Base-by-base conservation (phyloP, 1,140 invertebrate genomes). In the Temnothorax curvispinosus region DNA sequence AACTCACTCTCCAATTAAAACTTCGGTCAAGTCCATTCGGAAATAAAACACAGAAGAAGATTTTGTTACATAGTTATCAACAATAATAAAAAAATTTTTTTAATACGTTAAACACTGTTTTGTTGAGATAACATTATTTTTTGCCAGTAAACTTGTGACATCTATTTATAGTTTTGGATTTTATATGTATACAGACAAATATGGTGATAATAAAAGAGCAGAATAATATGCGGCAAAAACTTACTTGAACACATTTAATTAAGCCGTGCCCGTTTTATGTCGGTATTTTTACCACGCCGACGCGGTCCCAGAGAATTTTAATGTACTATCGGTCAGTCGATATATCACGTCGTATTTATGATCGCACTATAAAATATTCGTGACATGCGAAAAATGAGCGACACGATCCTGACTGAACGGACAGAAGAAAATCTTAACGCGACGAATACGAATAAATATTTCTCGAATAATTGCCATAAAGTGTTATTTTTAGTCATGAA, bases 271-370 rank as follows among this genome's bases (percentile, higher is more conserved):
- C 65, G 15, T 72, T 71, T 67, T 80, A 52, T 54, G 18, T 2
- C 27, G 38, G 21, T 8, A 81, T 72, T 81, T 81, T 72, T 81
- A 50, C 78, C 52, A 56, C 52, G 52, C 21, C 9, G 50, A 44
- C 21, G 65, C 47, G n/a, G 18, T 3, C 18, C 4, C 47, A n/a
- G 32, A 7, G 60, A 67, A 80, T 80, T 80, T 80, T 80, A 80
- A 80, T 67, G 67, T 44, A 78, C 60, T 80, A 80, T 80, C 76
- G 44, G 60, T 13, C 60, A 80, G 44, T 80, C 76, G 32, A 80
- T 80, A 80, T 67, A 80, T 47, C 44, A 32, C n/a, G 7, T n/a
- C 18, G 60, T 80, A 80, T 80, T 80, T 80, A 80, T 67, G 32
- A 3, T 62, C 44, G 60, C 32, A 65, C 60, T 54, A 80, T 80